A percentile compares a stretch with the other conserved stretches of the same genome.
Evolutionary conservation across 1,140 invertebrate genomes (phyloP).

Genomic region (Pomacea maculata): DNA sequence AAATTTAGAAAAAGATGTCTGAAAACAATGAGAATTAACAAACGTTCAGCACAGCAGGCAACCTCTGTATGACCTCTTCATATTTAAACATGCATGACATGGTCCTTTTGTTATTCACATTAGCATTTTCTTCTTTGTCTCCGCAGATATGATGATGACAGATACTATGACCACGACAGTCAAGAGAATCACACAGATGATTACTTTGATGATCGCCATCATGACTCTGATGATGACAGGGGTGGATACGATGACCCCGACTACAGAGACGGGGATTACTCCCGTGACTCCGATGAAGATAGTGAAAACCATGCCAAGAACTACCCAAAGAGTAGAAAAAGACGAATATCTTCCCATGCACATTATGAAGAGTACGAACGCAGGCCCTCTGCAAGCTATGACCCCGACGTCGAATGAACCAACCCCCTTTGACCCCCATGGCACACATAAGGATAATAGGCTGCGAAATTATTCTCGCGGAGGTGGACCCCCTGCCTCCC

Average conservation of each 20-base stretch:
- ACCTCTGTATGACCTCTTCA: too few species aligned
- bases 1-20: too few species aligned
- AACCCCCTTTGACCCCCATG: slow-evolving; percentile 11
- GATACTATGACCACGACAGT: not conserved
- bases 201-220: slow-evolving; percentile 21
- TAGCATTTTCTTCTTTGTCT: too few species aligned
- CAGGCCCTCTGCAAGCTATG: slow-evolving; percentile 19
- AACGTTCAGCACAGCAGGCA: too few species aligned
- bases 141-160: not conserved
- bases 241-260: slow-evolving; percentile 2
- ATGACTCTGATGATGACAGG: slow-evolving; percentile 17
- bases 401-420: slow-evolving; percentile 24
- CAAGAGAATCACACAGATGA: not conserved
- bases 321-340: too few species aligned
- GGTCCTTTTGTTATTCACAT: too few species aligned
- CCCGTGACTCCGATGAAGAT: not conserved
- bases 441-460: not conserved
- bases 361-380: slow-evolving; percentile 21
- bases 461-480: not conserved
- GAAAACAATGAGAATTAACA: too few species aligned
- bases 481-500: not conserved
- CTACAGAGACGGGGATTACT: not conserved
- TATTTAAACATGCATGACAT: too few species aligned
- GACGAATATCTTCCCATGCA: not conserved
- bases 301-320: too few species aligned